Conservation (phyloP, 2,797 vertebrate genomes). For the Cyclopterus lumpus region DNA sequence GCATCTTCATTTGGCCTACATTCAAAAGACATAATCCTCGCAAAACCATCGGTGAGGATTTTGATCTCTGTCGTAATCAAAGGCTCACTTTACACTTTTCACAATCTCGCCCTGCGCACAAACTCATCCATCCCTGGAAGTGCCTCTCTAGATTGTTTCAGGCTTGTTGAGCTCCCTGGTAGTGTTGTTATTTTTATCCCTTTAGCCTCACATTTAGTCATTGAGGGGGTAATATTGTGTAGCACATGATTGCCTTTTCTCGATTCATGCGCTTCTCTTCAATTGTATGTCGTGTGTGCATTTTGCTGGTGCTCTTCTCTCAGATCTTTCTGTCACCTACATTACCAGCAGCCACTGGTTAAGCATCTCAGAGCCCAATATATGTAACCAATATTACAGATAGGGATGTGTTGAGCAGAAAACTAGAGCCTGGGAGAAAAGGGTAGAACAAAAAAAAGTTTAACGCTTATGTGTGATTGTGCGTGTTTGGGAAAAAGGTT, state of each 20-base stretch:
- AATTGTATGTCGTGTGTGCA: background rate
- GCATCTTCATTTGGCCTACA: conserved; percentile 39
- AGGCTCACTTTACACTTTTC: conserved; percentile 7
- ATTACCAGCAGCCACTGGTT: conserved; percentile 12
- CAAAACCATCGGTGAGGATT: conserved; percentile 19
- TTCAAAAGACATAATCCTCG: conserved; percentile 37
- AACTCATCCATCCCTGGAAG: conserved; percentile 22
- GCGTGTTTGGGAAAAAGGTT: conserved; percentile 32
- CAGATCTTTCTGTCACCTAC: background rate
- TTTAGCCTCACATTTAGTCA: conserved; percentile 17
- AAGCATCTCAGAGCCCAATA: conserved; percentile 13
- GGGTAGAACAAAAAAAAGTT: conserved; percentile 2
- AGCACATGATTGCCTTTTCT: conserved; percentile 26
- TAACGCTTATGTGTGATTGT: conserved; percentile 15
- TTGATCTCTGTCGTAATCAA: conserved; percentile 3
- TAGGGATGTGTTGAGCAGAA: conserved; percentile 13
- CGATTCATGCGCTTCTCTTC: background rate
- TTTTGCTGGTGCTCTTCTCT: background rate
- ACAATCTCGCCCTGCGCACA: background rate
- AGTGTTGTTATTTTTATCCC: conserved; percentile 43
- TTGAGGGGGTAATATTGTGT: conserved; percentile 14
- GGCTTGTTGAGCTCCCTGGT: conserved; percentile 34
- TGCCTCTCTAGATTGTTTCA: conserved; percentile 38
- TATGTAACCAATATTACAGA: conserved; percentile 6
- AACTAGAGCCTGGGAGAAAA: background rate